Evolutionary conservation across 2,797 vertebrate species (phyloP).

Genomic region (Pampus argenteus): DNA sequence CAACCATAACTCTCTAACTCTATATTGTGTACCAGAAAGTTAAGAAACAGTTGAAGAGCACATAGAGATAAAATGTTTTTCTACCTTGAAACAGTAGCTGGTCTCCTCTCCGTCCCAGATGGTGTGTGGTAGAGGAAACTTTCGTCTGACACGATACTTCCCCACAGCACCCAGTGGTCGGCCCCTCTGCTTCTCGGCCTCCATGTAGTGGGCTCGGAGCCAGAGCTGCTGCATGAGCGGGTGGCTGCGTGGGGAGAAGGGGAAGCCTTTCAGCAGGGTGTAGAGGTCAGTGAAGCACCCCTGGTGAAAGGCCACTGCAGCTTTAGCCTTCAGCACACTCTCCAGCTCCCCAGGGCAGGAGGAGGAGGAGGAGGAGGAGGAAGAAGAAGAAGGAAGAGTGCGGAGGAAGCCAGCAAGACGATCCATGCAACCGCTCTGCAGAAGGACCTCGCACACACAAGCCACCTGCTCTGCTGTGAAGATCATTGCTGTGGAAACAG

Average conservation of each 20-base stretch:
- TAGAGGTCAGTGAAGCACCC: constrained; percentile 80
- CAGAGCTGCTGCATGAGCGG: constrained; percentile 83
- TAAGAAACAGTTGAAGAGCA: not conserved
- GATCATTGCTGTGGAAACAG: constrained; percentile 57
- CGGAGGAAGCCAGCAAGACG: constrained; percentile 76
- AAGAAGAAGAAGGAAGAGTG: constrained; percentile 64
- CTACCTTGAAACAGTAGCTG: constrained; percentile 84
- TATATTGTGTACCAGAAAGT: not conserved
- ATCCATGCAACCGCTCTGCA: constrained; percentile 77
- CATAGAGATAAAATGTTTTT: not conserved
- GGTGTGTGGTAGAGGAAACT: constrained; percentile 80
- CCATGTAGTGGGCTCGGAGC: constrained; percentile 79
- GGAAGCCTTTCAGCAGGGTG: constrained; percentile 74
- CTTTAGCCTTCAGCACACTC: constrained; percentile 78
- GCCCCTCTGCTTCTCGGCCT: constrained; percentile 80
- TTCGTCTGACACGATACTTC: constrained; percentile 82
- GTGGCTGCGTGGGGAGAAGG: constrained; percentile 78
- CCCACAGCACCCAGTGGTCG: constrained; percentile 82
- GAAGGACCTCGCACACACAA: constrained; percentile 83
- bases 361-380: constrained; percentile 34
- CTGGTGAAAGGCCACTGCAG: constrained; percentile 81
- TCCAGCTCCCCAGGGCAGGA: constrained; percentile 57
- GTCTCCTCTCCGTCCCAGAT: constrained; percentile 86
- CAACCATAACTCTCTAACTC: not conserved
- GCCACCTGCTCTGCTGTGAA: constrained; percentile 82